These are phyloP conservation scores for Paralichthys olivaceus DNA, from an alignment of 2,113 vertebrate species.

Conservation along the genomic window DNA sequence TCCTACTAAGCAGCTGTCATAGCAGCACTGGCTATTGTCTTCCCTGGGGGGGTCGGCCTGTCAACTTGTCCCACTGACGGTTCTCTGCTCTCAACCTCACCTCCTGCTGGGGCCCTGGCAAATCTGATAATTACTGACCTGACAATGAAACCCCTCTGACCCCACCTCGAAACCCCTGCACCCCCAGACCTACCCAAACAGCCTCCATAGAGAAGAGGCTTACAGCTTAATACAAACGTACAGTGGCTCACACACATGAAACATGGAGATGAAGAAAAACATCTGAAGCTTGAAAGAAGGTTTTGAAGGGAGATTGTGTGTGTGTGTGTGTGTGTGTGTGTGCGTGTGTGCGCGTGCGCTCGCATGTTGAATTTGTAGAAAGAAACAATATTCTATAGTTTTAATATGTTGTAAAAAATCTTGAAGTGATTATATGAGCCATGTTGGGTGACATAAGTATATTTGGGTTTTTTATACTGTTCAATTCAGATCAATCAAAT, in stretches of 20 bases:
- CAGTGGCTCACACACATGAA: not conserved
- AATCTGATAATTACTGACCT: conserved; percentile 79
- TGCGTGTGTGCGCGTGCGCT: too few relatives aligned
- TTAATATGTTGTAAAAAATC: too few relatives aligned
- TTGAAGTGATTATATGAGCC: too few relatives aligned
- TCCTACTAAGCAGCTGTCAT: conserved; percentile 64
- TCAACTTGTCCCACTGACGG: conserved; percentile 55
- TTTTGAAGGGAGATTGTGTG: too few relatives aligned
- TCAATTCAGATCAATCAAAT: too few relatives aligned
- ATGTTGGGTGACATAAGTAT: too few relatives aligned
- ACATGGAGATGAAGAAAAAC: too few relatives aligned
- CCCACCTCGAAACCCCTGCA: not conserved
- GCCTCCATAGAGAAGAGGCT: conserved; percentile 8
- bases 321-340: too few relatives aligned
- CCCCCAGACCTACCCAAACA: conserved; percentile 35
- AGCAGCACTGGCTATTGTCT: conserved; percentile 66
- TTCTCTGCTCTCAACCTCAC: conserved; percentile 42
- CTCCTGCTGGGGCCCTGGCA: conserved; percentile 47
- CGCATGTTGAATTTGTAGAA: too few relatives aligned
- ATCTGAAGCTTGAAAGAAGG: too few relatives aligned
- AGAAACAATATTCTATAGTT: too few relatives aligned
- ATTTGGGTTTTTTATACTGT: too few relatives aligned
- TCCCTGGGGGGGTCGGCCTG: conserved; percentile 56
- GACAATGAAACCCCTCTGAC: conserved; percentile 53
- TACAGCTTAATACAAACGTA: conserved; percentile 15